Conservation (phyloP, 2,113 vertebrate species). For the Upupa epops region DNA sequence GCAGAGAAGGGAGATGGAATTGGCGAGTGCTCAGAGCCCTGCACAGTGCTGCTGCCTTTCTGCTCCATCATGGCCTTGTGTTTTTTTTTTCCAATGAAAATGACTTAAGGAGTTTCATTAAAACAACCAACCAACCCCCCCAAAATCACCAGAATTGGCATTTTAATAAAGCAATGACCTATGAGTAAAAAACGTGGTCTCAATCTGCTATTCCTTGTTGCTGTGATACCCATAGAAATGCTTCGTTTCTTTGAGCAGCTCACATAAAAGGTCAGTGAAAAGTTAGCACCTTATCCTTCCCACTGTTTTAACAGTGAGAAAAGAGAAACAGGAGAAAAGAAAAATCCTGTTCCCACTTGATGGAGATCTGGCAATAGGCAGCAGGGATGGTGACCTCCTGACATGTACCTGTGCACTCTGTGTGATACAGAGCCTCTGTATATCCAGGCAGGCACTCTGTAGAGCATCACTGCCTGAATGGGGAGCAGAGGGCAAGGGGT, state of each 20-base stretch:
- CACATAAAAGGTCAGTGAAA: background rate
- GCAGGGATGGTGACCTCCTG: fast-evolving
- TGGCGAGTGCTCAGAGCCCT: fast-evolving
- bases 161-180: background rate
- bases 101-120: background rate
- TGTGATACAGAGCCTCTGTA: background rate
- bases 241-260: background rate
- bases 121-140: background rate
- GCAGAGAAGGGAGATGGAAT: background rate
- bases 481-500: background rate
- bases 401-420: background rate
- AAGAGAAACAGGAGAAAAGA: background rate
- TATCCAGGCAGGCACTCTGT: too few species aligned
- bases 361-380: background rate
- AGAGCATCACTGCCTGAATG: background rate
- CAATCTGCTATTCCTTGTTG: background rate
- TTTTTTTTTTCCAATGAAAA: background rate
- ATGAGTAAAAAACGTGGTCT: background rate
- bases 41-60: background rate
- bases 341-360: background rate
- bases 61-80: background rate
- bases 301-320: background rate
- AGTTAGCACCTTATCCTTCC: background rate
- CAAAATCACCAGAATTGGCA: background rate
- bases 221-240: background rate